Conservation (phyloP, 2,113 vertebrate genomes). For the Siphamia tubifer region DNA sequence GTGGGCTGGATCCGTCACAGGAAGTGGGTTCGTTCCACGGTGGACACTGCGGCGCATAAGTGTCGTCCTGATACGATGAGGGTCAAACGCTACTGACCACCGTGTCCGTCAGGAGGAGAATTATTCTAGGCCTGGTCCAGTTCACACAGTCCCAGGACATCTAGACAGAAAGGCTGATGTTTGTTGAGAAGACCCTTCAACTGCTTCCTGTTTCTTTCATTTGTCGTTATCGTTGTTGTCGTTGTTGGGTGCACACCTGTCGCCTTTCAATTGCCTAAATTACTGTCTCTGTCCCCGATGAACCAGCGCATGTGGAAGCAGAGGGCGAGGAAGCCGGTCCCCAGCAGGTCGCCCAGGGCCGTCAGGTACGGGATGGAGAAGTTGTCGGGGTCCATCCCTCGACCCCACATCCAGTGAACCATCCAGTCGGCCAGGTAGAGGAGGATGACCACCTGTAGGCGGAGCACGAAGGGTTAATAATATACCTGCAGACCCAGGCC, state of each 20-base stretch:
- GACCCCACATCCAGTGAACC: slow-evolving; percentile 99
- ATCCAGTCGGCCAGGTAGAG: slow-evolving; percentile 99
- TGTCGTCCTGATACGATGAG: slow-evolving; percentile 26
- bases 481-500: too few species aligned
- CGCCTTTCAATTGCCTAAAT: slow-evolving; percentile 86
- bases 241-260: background rate
- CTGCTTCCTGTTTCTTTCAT: background rate
- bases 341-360: slow-evolving; percentile 94
- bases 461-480: too few species aligned
- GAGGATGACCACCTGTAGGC: slow-evolving; percentile 89
- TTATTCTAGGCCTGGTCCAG: slow-evolving; percentile 52
- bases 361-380: slow-evolving; percentile 99
- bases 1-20: slow-evolving; percentile 7
- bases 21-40: background rate
- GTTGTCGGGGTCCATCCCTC: slow-evolving; percentile 97
- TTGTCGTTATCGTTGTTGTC: background rate
- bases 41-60: slow-evolving; percentile 15
- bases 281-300: slow-evolving; percentile 93
- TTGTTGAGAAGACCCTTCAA: slow-evolving; percentile 2
- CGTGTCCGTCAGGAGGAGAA: slow-evolving; percentile 21
- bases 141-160: slow-evolving; percentile 3
- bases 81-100: background rate
- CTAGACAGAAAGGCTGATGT: background rate
- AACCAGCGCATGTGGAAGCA: slow-evolving; percentile 98
- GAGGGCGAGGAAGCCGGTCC: slow-evolving; percentile 95